Base-by-base conservation (phyloP, 1,140 invertebrate genomes). In the Drosophila hydei region DNA sequence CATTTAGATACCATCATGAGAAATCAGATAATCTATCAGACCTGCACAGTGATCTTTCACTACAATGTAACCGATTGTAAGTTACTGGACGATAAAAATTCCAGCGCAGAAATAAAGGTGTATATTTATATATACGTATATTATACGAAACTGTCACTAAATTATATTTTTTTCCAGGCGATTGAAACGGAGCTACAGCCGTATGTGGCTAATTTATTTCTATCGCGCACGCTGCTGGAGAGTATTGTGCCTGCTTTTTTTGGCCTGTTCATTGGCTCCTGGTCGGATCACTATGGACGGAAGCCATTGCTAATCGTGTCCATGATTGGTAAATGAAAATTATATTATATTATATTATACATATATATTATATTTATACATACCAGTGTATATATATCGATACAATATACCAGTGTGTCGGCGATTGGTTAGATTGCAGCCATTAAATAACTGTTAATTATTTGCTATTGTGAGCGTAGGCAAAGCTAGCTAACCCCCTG, bases 271-370 rank as follows among this genome's bases (percentile, higher is more conserved):
- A 83, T 96, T 18, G 95, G 95, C 27, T 94, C 95, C 4, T 96
- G 95, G 95, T 96, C 95, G 64, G 95, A 96, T 84, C 93, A 92
- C 47, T 93, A 95, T 91, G 95, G 95, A 48, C 93, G 95, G n/a
- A 95, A 95, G 80, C 94, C 95, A 6, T 79, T 96, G 51, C 79
- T 96, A 16, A 79, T 95, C 9, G 73, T 92, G 7, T 91, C 93
- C 25, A 91, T 93, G 77, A 85, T 92, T 63, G 94, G 94, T 94
- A 90, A 80, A 58, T 54, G 4, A 2, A 0, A 2, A 1, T 11
- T 47, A 27, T 47, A n/a, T n/a, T n/a, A n/a, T n/a, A n/a, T n/a
- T n/a, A n/a, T n/a, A n/a, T n/a, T n/a, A n/a, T n/a, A n/a, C n/a
- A n/a, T n/a, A n/a, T n/a, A n/a, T n/a, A n/a, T n/a, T n/a, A n/a